phyloP scores from a whole-genome alignment of 2,888 invertebrate genomes.

The Zhengitettix transpicula region DNA sequence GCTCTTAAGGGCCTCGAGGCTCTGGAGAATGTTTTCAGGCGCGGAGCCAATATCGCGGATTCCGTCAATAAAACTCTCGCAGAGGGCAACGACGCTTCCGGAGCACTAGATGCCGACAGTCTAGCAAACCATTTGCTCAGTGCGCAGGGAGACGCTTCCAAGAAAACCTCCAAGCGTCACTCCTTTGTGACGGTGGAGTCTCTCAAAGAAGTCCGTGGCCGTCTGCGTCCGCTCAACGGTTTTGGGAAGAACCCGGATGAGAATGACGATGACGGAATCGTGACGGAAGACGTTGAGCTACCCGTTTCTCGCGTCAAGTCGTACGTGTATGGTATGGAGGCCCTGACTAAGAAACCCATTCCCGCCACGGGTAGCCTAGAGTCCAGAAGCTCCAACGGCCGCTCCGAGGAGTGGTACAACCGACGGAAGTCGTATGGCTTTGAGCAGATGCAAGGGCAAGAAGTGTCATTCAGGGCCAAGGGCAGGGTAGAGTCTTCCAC shows the following conservation, averaged over 20 bases:
- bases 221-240: constrained; percentile 29
- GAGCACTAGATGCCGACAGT: not conserved
- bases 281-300: constrained; percentile 22
- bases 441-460: constrained; percentile 31
- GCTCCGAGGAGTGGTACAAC: constrained; percentile 50
- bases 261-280: constrained; percentile 29
- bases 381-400: constrained; percentile 28
- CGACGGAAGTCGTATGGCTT: constrained; percentile 65
- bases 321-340: constrained; percentile 30
- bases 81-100: not conserved
- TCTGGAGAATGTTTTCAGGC: constrained; percentile 5
- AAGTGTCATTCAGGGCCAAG: not conserved
- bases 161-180: constrained; percentile 18
- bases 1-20: constrained; percentile 4
- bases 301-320: constrained; percentile 24
- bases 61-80: constrained; percentile 3
- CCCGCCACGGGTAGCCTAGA: constrained; percentile 30
- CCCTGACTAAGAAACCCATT: constrained; percentile 19
- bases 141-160: not conserved
- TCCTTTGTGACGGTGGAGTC: constrained; percentile 42
- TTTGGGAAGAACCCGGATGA: constrained; percentile 10
- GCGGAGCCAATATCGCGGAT: constrained; percentile 4
- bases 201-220: constrained; percentile 38
- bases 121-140: not conserved
- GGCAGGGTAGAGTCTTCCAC: constrained; percentile 35